Evolutionary conservation across 2,888 invertebrate genomes (phyloP).

Genomic region (Harmothoe impar): DNA sequence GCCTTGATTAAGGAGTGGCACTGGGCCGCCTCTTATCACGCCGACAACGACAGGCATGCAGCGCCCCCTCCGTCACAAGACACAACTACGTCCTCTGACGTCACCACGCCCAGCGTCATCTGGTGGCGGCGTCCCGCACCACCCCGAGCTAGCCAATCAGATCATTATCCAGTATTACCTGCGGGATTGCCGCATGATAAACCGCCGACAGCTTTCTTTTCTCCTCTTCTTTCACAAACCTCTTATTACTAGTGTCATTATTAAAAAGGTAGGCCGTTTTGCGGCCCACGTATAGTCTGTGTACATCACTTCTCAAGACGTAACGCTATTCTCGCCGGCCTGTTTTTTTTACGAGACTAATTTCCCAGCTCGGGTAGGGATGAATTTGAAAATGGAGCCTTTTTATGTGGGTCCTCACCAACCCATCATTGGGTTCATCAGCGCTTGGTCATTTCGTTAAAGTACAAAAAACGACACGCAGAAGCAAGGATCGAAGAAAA

Average conservation of each 20-base stretch:
- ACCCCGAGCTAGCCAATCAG: neutral
- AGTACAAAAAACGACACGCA: neutral
- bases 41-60: conserved; percentile 12
- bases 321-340: neutral
- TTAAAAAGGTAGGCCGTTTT: neutral
- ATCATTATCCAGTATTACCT: neutral
- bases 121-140: conserved; percentile 18
- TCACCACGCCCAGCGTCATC: neutral
- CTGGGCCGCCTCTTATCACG: conserved; percentile 14
- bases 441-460: conserved; percentile 14
- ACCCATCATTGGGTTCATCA: conserved; percentile 26
- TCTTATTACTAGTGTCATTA: neutral
- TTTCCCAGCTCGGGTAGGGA: neutral
- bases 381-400: neutral
- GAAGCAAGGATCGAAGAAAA: neutral
- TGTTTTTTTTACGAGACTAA: neutral
- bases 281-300: neutral
- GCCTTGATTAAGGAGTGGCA: conserved; percentile 32
- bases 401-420: neutral
- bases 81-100: conserved; percentile 29
- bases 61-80: conserved; percentile 19
- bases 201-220: neutral
- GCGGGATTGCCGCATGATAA: conserved; percentile 12
- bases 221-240: neutral
- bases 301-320: neutral